Base-by-base conservation (phyloP, 2,888 invertebrate genomes). In the Trichacis sp. region DNA sequence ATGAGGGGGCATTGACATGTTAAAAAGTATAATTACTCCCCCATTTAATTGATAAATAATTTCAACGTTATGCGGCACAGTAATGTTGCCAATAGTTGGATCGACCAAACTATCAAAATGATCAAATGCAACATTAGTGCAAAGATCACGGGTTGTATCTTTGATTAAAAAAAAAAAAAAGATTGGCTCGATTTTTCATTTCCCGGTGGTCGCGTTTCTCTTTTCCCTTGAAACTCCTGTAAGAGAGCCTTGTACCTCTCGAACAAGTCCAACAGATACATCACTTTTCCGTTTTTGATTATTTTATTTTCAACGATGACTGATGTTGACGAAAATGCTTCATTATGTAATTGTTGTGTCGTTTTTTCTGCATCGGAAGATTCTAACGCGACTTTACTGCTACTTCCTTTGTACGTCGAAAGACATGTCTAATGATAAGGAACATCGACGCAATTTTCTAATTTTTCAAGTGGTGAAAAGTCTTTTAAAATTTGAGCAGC, bases 341-440 rank as follows among this genome's bases (percentile, higher is more conserved):
- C 36, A 33, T 49, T 49, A 9, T 49, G 49, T n/a, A 49, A 12
- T 49, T 49, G 17, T 11, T 36, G 49, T 33, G 12, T 49, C 15
- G n/a, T n/a, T n/a, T n/a, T n/a, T n/a, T n/a, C n/a, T n/a, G n/a
- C n/a, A n/a, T n/a, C n/a, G 14, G 36, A 11, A 15, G 20, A 11
- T 49, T 49, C 36, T 12, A 12, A 4, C 14, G 30, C 29, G 29
- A 29, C 29, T 48, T n/a, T 30, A 4, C 12, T 4, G 29, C 48
- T 48, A 29, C 29, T 48, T 29, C 30, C 29, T 29, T 29, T 24
- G 3, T 48, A 48, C 12, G 11, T 48, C 2, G 11, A 14, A n/a
- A 48, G 48, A 30, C 17, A 48, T 14, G 48, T 48, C 19, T 29
- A 14, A 29, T 48, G 48, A 30, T 48, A 48, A 29, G 48, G 30